Base-by-base conservation (phyloP, 2,888 invertebrate species). In the Blastobasis lacticolella region DNA sequence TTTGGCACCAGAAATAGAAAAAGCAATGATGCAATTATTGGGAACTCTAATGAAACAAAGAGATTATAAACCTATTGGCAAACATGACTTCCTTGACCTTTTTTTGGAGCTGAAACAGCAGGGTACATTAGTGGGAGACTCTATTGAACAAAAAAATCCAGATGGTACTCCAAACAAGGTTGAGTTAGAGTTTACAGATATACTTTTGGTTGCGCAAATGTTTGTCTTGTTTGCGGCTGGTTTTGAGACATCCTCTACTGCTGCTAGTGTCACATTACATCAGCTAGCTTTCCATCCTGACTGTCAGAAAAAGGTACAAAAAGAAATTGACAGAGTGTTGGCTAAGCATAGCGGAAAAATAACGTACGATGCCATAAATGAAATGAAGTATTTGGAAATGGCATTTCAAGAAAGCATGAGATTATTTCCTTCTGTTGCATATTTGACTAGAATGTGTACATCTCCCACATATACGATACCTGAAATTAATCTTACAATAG, bases 141-240 rank as follows among this genome's bases (percentile, higher is more conserved):
- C 87, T 1, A 71, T 86, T 45, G 80, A 81, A 60, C 54, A 53
- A 1, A 80, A 67, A 51, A 71, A 79, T 51, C 41, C 64, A 0
- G 74, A 86, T 59, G 85, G 85, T 2, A 58, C 73, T 10, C 69
- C 81, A 3, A 75, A 76, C 64, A 64, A 67, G 6, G 66, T 82
- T 0, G 73, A 78, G 51, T 52, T 81, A 48, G 80, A 83, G 66
- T 55, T 85, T 51, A 75, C 69, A 52, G 80, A 83, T 48, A 52
- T 71, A 46, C 55, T 85, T 49, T 68, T 87, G 67, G 75, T 75
- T 8, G 83, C 87, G 4, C 87, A 86, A 71, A 78, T 79, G 0
- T 86, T 88, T 60, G 77, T 84, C 5, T 87, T 87, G 58, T 87
- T 88, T 46, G 87, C 79, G 10, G 90, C 89, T 51, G 90, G 90